Percentiles rank a stretch among this genome's conserved stretches.
phyloP scores from a whole-genome alignment of 2,797 vertebrate species.

The Enoplosus armatus region DNA sequence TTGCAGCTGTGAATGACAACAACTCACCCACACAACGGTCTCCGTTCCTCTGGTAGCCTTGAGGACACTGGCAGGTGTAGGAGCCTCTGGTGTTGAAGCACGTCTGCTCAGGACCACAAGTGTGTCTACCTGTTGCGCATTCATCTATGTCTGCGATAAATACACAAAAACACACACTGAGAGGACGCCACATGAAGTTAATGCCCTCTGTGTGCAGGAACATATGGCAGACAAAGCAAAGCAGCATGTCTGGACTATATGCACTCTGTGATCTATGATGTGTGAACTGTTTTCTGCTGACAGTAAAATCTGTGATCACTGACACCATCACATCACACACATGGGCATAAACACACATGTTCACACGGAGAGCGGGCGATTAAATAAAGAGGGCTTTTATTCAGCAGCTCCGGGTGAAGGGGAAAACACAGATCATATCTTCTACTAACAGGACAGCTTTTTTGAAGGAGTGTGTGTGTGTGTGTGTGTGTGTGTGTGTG shows the following conservation, averaged over 20 bases:
- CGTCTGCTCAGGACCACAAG: slow-evolving; percentile 90
- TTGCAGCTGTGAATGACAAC: background rate
- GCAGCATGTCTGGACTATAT: slow-evolving; percentile 44
- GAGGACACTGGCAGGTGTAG: slow-evolving; percentile 91
- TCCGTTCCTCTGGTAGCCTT: slow-evolving; percentile 92
- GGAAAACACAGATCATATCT: slow-evolving; percentile 71
- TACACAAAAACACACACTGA: slow-evolving; percentile 45
- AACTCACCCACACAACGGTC: slow-evolving; percentile 94
- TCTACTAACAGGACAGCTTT: slow-evolving; percentile 63
- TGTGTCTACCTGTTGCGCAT: slow-evolving; percentile 90
- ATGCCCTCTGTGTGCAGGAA: slow-evolving; percentile 24
- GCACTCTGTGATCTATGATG: slow-evolving; percentile 46
- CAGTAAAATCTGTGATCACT: slow-evolving; percentile 45
- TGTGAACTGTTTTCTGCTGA: slow-evolving; percentile 51
- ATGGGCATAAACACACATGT: slow-evolving; percentile 54
- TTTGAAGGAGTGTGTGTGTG: slow-evolving; percentile 31
- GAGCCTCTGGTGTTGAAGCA: slow-evolving; percentile 95
- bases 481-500: slow-evolving; percentile 17
- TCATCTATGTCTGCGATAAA: slow-evolving; percentile 92
- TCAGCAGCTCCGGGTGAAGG: slow-evolving; percentile 55
- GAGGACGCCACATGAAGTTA: slow-evolving; percentile 18
- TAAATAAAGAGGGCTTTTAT: slow-evolving; percentile 68
- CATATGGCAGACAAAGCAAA: slow-evolving; percentile 55
- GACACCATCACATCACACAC: slow-evolving; percentile 60
- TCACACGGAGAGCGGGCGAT: slow-evolving; percentile 54